Base-by-base conservation (phyloP, 2,888 invertebrate species). In the Xanthostigma xanthostigma region DNA sequence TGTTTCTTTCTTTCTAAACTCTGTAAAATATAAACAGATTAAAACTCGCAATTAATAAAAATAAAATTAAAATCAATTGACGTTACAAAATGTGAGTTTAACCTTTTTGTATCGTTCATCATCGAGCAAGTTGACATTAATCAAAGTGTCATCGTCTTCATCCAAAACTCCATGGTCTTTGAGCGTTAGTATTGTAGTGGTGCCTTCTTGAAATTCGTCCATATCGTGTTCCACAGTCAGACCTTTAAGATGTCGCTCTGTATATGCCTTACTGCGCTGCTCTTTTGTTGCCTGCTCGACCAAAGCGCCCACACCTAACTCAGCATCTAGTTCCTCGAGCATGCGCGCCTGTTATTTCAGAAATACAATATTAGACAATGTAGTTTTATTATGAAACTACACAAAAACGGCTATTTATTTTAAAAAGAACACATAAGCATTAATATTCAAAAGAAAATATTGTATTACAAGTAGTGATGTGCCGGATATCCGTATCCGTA, bases 291-390 rank as follows among this genome's bases (percentile, higher is more conserved):
- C 89, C 56, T 86, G 80, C 54, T 86, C 84, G n/a, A 95, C 76
- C 44, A 94, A 70, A 57, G 83, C 85, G 11, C 81, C 78, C 51
- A 94, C 81, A 35, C 94, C 95, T 74, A 96, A 95, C 64, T 89
- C 93, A 55, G 80, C 86, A 68, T 97, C 97, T 74, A 97, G 77
- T 68, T 96, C 93, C 67, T 95, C 92, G 60, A 97, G 66, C 73
- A 89, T 76, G 64, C 91, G 92, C 17, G 93, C 96, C 90, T 88
- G 62, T 47, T 6, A 5, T 47, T 27, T 9, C 36, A 45, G 10
- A 45, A 47, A 10, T 9, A 34, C 37, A 13, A 5, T 43, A 49
- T 49, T 13, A 27, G 8, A 49, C 11, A 17, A n/a, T 11, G 33
- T 42, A 14, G 34, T 48, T 9, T 8, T 43, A 48, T 36, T 9